Base-by-base conservation (phyloP, 2,888 invertebrate genomes). In the Mactromeris polynyma region DNA sequence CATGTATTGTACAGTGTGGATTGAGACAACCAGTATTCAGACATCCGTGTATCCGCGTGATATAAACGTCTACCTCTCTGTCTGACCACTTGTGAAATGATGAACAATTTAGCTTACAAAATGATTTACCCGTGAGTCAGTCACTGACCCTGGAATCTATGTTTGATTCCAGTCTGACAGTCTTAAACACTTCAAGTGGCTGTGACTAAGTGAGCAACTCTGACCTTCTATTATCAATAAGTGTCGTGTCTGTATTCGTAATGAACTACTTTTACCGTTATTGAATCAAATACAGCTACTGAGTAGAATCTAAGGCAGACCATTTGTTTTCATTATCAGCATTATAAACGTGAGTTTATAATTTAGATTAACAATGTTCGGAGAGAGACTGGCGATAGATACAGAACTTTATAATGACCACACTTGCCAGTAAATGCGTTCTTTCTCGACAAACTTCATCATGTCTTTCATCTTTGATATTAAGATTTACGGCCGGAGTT, bases 141-240 rank as follows among this genome's bases (percentile, higher is more conserved):
- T 11, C n/a, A 64, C 9, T 64, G 1, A 14, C 11, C 26, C 4
- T 64, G 26, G n/a, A 11, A n/a, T 64, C 58, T 26, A 2, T 26
- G 26, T 26, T n/a, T n/a, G 26, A 26, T 64, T 26, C 26, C 9
- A 26, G 2, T 26, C 26, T 64, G 58, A 9, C n/a, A 64, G 58
- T 64, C 7, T 64, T 7, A 64, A 64, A 64, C 58, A 64, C 6
- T 64, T 64, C 14, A 19, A 73, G 73, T 73, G 73, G 36, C 33
- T 42, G 17, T 83, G 69, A 83, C 73, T 73, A 42, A 73, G 31
- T 42, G 46, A 46, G 40, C 73, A 42, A 42, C 19, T 40, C n/a
- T 83, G 73, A 83, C 26, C 69, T 73, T 46, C 73, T 54, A 46
- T 78, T 84, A 84, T 78, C 46, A 84, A 78, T 84, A 84, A 69